A percentile compares a stretch with the other conserved stretches of the same genome.
phyloP scores from a whole-genome alignment of 2,888 invertebrate genomes.

The Volucella bombylans region DNA sequence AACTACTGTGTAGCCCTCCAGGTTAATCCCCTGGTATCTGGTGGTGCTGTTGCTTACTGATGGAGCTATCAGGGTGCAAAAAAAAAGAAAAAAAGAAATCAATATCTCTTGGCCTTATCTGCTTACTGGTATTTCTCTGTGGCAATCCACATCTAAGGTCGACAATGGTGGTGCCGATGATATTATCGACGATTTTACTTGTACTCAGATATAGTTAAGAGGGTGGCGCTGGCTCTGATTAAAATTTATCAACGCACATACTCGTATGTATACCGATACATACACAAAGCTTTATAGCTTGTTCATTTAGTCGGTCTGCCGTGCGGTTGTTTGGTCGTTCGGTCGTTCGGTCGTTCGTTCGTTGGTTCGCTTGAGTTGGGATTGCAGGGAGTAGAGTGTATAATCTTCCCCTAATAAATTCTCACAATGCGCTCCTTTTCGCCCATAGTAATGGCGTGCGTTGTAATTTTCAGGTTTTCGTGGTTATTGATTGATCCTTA shows the following conservation, averaged over 20 bases:
- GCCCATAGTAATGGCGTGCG: slow-evolving; percentile 29
- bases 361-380: too few species aligned
- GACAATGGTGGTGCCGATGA: slow-evolving; percentile 27
- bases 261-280: neutral
- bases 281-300: neutral
- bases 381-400: too few species aligned
- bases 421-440: slow-evolving; percentile 32
- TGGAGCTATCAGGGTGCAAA: slow-evolving; percentile 45
- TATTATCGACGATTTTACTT: slow-evolving; percentile 20
- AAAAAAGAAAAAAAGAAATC: slow-evolving; percentile 64
- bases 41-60: neutral
- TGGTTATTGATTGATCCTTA: slow-evolving; percentile 74
- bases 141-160: slow-evolving; percentile 28
- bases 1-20: slow-evolving; percentile 38
- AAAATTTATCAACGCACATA: slow-evolving; percentile 61
- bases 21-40: slow-evolving; percentile 25
- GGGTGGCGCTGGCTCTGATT: slow-evolving; percentile 31
- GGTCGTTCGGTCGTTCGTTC: too few species aligned
- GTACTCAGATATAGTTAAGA: neutral
- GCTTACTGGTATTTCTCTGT: slow-evolving; percentile 58
- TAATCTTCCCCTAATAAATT: neutral
- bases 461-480: slow-evolving; percentile 63
- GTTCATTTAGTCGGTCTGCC: too few species aligned
- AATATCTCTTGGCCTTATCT: slow-evolving; percentile 58
- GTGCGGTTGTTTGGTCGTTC: too few species aligned